Conservation (phyloP, 2,888 invertebrate genomes). For the Psylliodes chrysocephalus region DNA sequence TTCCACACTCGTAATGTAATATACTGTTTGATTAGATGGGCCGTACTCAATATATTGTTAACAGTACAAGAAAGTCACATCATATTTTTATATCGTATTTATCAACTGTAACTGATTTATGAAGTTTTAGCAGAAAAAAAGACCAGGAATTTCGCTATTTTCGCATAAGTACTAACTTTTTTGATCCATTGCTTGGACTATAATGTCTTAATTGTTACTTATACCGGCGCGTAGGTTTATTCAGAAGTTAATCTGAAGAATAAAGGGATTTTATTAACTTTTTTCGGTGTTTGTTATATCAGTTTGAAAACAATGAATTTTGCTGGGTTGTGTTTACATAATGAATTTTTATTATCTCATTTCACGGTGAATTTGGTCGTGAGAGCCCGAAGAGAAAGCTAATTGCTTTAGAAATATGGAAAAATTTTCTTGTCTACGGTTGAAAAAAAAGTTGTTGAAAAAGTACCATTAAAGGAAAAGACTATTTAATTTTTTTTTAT, state of each 20-base stretch:
- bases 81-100: too few relatives aligned
- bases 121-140: too few relatives aligned
- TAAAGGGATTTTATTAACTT: not conserved
- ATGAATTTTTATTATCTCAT: slow-evolving; percentile 29
- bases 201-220: too few relatives aligned
- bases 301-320: slow-evolving; percentile 15
- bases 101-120: too few relatives aligned
- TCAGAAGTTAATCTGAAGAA: not conserved
- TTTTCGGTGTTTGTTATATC: slow-evolving; percentile 7
- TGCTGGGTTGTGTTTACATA: slow-evolving; percentile 16
- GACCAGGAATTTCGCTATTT: too few relatives aligned
- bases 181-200: too few relatives aligned
- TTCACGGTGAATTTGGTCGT: slow-evolving; percentile 20
- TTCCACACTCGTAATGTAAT: too few relatives aligned
- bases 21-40: too few relatives aligned
- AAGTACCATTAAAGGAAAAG: slow-evolving; percentile 5
- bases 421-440: not conserved
- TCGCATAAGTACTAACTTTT: too few relatives aligned
- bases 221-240: not conserved
- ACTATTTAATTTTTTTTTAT: not conserved
- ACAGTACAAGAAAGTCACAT: too few relatives aligned
- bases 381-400: slow-evolving; percentile 13
- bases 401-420: slow-evolving; percentile 12
- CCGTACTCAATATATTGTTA: too few relatives aligned
- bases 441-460: not conserved